phyloP scores from a whole-genome alignment of 2,113 vertebrate species.

The Sinocyclocheilus rhinocerous region DNA sequence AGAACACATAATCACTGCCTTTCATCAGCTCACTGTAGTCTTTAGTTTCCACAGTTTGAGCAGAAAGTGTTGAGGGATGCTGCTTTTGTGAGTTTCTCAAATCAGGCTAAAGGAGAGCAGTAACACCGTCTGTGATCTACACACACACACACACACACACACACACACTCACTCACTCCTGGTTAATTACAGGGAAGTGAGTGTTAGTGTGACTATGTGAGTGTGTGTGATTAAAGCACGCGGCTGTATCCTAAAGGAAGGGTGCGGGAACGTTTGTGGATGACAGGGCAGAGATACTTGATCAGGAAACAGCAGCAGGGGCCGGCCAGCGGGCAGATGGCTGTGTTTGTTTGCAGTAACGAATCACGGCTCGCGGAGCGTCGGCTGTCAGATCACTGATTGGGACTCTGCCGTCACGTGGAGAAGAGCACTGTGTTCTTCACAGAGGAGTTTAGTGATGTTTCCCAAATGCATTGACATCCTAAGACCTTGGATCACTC shows the following conservation, averaged over 20 bases:
- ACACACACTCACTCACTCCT: not conserved
- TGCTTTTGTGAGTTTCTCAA: slow-evolving; percentile 3
- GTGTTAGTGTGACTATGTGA: not conserved
- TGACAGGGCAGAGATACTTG: not conserved
- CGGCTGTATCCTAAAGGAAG: not conserved
- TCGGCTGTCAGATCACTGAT: not conserved
- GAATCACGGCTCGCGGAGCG: not conserved
- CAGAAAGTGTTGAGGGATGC: slow-evolving; percentile 32
- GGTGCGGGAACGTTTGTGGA: not conserved
- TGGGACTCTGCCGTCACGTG: not conserved
- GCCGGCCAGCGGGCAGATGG: not conserved
- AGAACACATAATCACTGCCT: too few relatives aligned
- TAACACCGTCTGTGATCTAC: not conserved
- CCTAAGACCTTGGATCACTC: not conserved
- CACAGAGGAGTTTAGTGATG: not conserved
- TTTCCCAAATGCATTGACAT: not conserved
- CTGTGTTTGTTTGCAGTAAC: not conserved
- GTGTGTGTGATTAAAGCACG: slow-evolving; percentile 1
- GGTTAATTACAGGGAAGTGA: slow-evolving; percentile 18
- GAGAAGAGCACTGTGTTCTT: not conserved
- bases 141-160: not conserved
- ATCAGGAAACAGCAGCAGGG: not conserved
- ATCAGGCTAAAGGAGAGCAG: not conserved
- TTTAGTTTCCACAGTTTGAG: slow-evolving; percentile 16
- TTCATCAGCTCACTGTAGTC: not conserved